Evolutionary conservation across 2,797 vertebrate genomes (phyloP).

Genomic region (Catostomus latipinnis): DNA sequence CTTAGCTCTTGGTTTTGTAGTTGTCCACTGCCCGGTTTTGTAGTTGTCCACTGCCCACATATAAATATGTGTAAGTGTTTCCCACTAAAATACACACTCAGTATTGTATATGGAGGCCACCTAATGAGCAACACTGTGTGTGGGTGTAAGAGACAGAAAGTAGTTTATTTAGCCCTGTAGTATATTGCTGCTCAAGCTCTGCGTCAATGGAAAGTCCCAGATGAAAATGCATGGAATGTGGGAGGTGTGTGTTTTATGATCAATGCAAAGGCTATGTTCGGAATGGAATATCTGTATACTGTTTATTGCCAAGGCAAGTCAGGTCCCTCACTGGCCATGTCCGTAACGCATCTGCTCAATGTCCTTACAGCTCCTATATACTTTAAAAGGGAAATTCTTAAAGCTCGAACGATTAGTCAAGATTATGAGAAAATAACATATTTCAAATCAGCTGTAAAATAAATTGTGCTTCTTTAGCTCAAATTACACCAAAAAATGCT

Average conservation of each 20-base stretch:
- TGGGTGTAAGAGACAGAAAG: slow-evolving; percentile 31
- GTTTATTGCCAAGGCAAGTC: not conserved
- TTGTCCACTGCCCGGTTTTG: slow-evolving; percentile 43
- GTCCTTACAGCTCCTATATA: too few species aligned
- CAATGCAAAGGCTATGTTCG: not conserved
- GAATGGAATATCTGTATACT: not conserved
- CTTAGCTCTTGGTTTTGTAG: slow-evolving; percentile 48
- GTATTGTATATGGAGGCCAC: slow-evolving; percentile 56
- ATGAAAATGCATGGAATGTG: slow-evolving; percentile 25
- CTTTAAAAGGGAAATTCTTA: too few species aligned
- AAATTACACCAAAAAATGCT: too few species aligned
- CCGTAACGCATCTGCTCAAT: too few species aligned
- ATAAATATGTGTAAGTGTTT: slow-evolving; percentile 31
- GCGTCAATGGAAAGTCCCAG: slow-evolving; percentile 38
- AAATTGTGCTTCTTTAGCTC: too few species aligned
- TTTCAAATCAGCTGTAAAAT: too few species aligned
- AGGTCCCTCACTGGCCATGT: not conserved
- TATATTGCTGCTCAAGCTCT: slow-evolving; percentile 21
- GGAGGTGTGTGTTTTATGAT: slow-evolving; percentile 30
- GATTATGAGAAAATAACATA: too few species aligned
- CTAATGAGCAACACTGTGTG: slow-evolving; percentile 43
- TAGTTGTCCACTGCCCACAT: slow-evolving; percentile 34
- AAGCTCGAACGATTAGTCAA: too few species aligned
- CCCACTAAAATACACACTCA: slow-evolving; percentile 62
- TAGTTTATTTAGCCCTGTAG: slow-evolving; percentile 36